Evolutionary conservation across 2,113 vertebrate species (phyloP).

Genomic region (Salvelinus fontinalis): DNA sequence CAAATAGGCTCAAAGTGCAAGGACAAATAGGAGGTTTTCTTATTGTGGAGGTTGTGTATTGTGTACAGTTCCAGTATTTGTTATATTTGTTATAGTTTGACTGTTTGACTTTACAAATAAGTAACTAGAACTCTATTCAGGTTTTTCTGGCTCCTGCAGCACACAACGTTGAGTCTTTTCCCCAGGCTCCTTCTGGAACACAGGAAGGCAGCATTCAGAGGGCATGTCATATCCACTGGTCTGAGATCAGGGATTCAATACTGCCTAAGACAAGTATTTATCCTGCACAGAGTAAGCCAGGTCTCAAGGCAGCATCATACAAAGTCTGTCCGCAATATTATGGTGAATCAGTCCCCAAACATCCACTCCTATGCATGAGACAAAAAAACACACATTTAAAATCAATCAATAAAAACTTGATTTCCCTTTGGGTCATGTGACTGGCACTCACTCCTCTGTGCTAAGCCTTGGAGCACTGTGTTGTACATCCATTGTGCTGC

Average conservation of each 20-base stretch:
- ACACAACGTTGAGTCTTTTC: not conserved
- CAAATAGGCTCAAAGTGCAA: not conserved
- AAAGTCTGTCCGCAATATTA: not conserved
- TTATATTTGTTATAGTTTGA: not conserved
- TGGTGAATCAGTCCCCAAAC: constrained; percentile 13
- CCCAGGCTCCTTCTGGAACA: not conserved
- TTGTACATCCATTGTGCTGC: constrained; percentile 36
- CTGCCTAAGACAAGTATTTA: not conserved
- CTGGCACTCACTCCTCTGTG: constrained; percentile 18
- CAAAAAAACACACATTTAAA: constrained; percentile 47
- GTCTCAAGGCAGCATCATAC: not conserved
- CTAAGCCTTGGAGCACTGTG: constrained; percentile 39
- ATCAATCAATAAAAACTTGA: constrained; percentile 63
- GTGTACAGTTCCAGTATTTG: not conserved
- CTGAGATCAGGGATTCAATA: no score
- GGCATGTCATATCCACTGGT: not conserved
- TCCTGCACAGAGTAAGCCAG: not conserved
- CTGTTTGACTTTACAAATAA: not conserved
- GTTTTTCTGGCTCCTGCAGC: no score
- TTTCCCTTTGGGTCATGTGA: constrained; percentile 39
- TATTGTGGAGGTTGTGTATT: not conserved
- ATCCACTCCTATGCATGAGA: constrained; percentile 49
- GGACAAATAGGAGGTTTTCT: not conserved
- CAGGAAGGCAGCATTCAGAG: not conserved
- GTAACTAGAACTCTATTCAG: no score